Percentiles rank a stretch among this genome's conserved stretches.
These are phyloP conservation scores for Platygyra sinensis DNA, from an alignment of 64 coral and sea anemone genomes.

Conservation along the genomic window DNA sequence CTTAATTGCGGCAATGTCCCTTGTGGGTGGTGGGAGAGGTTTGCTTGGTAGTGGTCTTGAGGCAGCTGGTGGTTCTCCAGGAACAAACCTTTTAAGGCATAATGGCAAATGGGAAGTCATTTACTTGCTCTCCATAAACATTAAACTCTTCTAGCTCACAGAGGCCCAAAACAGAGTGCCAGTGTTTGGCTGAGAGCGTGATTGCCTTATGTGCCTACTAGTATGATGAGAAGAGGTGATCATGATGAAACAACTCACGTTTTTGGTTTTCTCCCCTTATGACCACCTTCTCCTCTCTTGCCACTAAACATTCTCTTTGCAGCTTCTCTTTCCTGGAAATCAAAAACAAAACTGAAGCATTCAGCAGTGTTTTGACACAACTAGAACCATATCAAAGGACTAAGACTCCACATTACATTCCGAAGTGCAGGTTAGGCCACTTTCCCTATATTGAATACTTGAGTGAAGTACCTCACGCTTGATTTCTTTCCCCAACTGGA, in stretches of 20 bases:
- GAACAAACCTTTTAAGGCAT: slow-evolving; percentile 67
- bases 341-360: neutral
- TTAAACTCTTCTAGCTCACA: no score
- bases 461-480: no score
- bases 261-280: slow-evolving; percentile 63
- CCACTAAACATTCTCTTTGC: slow-evolving; percentile 94
- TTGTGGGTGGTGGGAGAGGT: slow-evolving; percentile 67
- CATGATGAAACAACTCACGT: slow-evolving; percentile 56
- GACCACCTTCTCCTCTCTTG: slow-evolving; percentile 60
- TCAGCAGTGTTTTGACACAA: neutral
- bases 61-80: slow-evolving; percentile 72
- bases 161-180: no score
- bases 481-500: no score
- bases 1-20: slow-evolving; percentile 89
- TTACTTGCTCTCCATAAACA: no score
- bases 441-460: no score
- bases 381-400: no score
- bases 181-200: no score
- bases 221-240: neutral
- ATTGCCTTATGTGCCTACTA: no score
- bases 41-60: slow-evolving; percentile 52
- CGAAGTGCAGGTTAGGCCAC: no score
- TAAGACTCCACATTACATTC: no score
- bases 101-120: neutral
- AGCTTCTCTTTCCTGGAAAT: slow-evolving; percentile 88